Percentiles rank a stretch among this genome's conserved stretches.
Conservation (phyloP, 2,113 vertebrate species). For the Sinocyclocheilus rhinocerous region DNA sequence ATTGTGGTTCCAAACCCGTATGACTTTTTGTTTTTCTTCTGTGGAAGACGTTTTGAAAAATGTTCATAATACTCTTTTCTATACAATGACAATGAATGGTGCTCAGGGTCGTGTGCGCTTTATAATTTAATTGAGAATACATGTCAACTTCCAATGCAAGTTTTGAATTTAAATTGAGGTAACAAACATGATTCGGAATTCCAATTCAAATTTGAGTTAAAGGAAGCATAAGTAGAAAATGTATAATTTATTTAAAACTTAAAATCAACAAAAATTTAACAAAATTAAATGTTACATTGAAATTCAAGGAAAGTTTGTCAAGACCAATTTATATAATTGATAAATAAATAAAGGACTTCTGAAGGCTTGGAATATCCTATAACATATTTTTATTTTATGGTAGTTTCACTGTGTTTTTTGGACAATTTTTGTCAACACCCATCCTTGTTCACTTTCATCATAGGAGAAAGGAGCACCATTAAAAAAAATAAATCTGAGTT, state of each 20-base stretch:
- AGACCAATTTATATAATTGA: no score
- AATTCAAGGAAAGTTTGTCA: no score
- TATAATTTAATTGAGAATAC: no score
- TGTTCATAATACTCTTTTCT: neutral
- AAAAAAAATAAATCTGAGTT: neutral
- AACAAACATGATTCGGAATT: no score
- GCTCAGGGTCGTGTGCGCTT: neutral
- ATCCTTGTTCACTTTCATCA: neutral
- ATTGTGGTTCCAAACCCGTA: neutral
- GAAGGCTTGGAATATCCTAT: neutral
- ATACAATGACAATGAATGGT: neutral
- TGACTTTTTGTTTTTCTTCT: neutral
- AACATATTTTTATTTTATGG: neutral
- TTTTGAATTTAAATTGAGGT: no score
- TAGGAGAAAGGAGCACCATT: neutral
- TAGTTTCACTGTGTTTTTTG: neutral
- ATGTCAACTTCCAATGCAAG: no score
- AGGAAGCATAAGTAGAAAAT: no score
- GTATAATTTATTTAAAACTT: no score
- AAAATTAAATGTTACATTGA: no score
- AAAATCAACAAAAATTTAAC: no score
- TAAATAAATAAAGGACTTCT: no score
- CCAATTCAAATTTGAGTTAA: neutral
- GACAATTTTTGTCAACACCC: neutral
- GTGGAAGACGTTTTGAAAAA: neutral